Conservation (phyloP, 1,140 invertebrate genomes). For the Drosophila saltans region DNA sequence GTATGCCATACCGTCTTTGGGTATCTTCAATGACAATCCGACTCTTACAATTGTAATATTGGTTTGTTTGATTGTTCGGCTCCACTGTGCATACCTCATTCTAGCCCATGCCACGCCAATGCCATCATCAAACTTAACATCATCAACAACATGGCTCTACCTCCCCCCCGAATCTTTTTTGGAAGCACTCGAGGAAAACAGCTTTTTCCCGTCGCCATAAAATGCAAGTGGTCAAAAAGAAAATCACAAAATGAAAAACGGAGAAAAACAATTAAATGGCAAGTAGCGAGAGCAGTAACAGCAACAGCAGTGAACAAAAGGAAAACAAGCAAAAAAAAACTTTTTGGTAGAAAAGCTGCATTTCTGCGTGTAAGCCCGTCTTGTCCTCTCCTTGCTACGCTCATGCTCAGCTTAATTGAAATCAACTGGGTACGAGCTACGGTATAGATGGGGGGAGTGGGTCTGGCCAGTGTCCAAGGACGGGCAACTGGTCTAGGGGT, state of each 20-base stretch:
- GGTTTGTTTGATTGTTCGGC: no score
- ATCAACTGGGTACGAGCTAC: constrained; percentile 52
- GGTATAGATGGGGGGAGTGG: not conserved
- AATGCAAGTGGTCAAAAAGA: constrained; percentile 74
- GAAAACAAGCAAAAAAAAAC: constrained; percentile 80
- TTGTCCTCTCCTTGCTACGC: not conserved
- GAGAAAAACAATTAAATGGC: constrained; percentile 79
- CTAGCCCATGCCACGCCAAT: constrained; percentile 22
- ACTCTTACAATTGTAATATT: no score
- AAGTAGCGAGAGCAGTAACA: constrained; percentile 47
- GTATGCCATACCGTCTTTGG: no score
- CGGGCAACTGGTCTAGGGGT: constrained; percentile 10
- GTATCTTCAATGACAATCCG: no score
- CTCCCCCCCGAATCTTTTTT: constrained; percentile 8
- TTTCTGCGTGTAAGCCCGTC: constrained; percentile 72
- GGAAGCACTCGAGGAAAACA: constrained; percentile 59
- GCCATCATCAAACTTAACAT: constrained; percentile 55
- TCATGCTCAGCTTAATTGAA: constrained; percentile 54
- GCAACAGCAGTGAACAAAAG: constrained; percentile 51
- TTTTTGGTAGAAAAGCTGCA: constrained; percentile 57
- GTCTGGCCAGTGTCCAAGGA: not conserved
- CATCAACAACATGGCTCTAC: constrained; percentile 73
- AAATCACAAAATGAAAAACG: constrained; percentile 75
- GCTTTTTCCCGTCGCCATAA: constrained; percentile 79
- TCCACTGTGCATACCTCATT: constrained; percentile 9